Base-by-base conservation (phyloP, 2,888 invertebrate genomes). In the Melanostoma scalare region DNA sequence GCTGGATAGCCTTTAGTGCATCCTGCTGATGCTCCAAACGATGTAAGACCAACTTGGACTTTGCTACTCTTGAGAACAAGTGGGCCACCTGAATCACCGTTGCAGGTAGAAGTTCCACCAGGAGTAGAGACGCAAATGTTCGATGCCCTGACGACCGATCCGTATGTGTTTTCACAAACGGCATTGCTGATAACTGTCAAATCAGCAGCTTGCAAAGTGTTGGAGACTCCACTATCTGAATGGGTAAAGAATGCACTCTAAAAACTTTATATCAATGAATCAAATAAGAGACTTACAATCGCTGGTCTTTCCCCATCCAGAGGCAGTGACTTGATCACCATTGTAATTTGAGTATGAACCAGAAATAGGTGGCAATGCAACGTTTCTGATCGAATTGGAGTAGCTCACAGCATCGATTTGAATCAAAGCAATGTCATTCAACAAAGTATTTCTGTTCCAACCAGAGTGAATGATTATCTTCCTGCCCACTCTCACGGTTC, bases 61-160 rank as follows among this genome's bases (percentile, higher is more conserved):
- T 20, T 30, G 20, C 33, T 30, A 2, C 3, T 31, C 35, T 71
- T 36, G 2, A 52, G 4, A 3, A 52, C 42, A 20, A 72, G 50
- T 56, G 71, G 71, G 6, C 77, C 71, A 55, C 76, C 76, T 0
- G 69, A 63, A 6, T 76, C 76, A 35, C 71, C 71, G 30, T 42
- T 58, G 31, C 58, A 58, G 90, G 75, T 87, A 90, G 5, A 89
- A 89, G 53, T 85, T 53, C 87, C 87, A 58, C 42, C 58, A 31
- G 31, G 58, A n/a, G 58, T 58, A 0, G 58, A 40, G 8, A 58
- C 58, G 42, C 58, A 58, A 10, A 58, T 31, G 31, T 58, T 58
- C 3, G 58, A 58, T 42, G 9, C 38, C 42, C 42, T 58, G 5
- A 58, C 31, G 4, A 31, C n/a, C 3, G 40, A 42, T 31, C 58